A percentile compares a stretch with the other conserved stretches of the same genome.
These are phyloP conservation scores for Saccostrea echinata DNA, from an alignment of 1,140 invertebrate species.

Conservation along the genomic window DNA sequence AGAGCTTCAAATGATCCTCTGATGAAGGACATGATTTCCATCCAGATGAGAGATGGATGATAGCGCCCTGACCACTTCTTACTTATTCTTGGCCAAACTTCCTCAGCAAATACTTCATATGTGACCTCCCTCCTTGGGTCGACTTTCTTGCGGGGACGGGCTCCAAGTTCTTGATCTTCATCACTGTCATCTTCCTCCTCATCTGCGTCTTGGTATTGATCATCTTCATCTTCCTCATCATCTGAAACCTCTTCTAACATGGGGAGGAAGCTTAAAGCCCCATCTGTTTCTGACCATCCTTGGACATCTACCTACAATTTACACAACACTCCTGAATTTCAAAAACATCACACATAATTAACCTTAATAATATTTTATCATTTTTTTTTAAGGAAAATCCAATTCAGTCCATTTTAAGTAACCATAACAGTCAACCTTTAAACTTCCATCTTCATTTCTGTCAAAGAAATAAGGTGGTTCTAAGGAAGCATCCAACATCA, in stretches of 20 bases:
- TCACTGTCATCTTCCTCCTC: slow-evolving; percentile 46
- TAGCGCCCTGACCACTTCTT: slow-evolving; percentile 65
- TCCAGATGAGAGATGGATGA: slow-evolving; percentile 74
- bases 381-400: too few relatives aligned
- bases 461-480: slow-evolving; percentile 67
- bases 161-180: slow-evolving; percentile 46
- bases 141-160: slow-evolving; percentile 23
- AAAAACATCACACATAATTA: too few relatives aligned
- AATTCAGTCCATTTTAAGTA: too few relatives aligned
- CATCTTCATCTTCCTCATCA: slow-evolving; percentile 57
- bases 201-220: slow-evolving; percentile 37
- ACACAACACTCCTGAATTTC: too few relatives aligned
- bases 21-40: slow-evolving; percentile 75
- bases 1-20: slow-evolving; percentile 73
- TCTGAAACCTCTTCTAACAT: slow-evolving; percentile 60
- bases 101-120: slow-evolving; percentile 72
- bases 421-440: slow-evolving; percentile 45
- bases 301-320: slow-evolving; percentile 51
- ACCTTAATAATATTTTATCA: too few relatives aligned
- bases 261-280: slow-evolving; percentile 63
- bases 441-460: slow-evolving; percentile 66
- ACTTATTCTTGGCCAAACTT: slow-evolving; percentile 71
- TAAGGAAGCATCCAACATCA: slow-evolving; percentile 71
- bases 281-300: slow-evolving; percentile 70
- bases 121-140: slow-evolving; percentile 71